phyloP scores from a whole-genome alignment of 2,797 vertebrate species.

The Trematomus bernacchii region DNA sequence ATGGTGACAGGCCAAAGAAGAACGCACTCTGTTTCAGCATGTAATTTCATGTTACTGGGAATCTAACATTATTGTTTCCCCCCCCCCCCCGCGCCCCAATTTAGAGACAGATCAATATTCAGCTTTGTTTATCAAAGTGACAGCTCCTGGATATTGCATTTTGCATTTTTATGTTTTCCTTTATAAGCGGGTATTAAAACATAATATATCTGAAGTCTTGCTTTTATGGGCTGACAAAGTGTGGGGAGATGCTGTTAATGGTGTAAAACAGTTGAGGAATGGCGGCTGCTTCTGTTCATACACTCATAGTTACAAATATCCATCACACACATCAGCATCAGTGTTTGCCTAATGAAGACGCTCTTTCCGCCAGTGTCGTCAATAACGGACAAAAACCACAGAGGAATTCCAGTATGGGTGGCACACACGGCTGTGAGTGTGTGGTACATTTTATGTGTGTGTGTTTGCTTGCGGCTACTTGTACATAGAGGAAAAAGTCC shows the following conservation, averaged over 20 bases:
- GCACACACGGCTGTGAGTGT: neutral
- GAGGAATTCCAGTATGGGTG: conserved; percentile 43
- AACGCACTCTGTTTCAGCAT: conserved; percentile 83
- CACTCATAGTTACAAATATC: conserved; percentile 83
- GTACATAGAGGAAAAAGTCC: conserved; percentile 37
- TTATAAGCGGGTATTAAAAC: conserved; percentile 89
- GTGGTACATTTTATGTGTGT: conserved; percentile 4
- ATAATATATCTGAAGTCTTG: conserved; percentile 85
- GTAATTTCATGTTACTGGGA: conserved; percentile 89
- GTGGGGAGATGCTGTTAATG: conserved; percentile 84
- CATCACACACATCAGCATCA: conserved; percentile 81
- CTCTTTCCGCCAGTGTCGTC: conserved; percentile 74
- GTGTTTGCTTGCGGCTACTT: conserved; percentile 21
- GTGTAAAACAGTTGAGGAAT: conserved; percentile 86
- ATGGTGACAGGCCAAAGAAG: conserved; percentile 84
- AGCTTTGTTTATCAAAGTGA: conserved; percentile 90
- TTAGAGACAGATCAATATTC: conserved; percentile 89
- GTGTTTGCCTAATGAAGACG: conserved; percentile 86
- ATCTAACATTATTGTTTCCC: conserved; percentile 87
- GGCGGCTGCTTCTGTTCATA: conserved; percentile 76
- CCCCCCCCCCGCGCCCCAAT: conserved; percentile 78
- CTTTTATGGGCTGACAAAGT: conserved; percentile 86
- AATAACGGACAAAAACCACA: conserved; percentile 71
- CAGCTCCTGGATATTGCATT: conserved; percentile 88
- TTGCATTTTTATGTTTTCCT: conserved; percentile 89